Conservation (phyloP, 2,888 invertebrate species). For the Agrilus cyanescens region DNA sequence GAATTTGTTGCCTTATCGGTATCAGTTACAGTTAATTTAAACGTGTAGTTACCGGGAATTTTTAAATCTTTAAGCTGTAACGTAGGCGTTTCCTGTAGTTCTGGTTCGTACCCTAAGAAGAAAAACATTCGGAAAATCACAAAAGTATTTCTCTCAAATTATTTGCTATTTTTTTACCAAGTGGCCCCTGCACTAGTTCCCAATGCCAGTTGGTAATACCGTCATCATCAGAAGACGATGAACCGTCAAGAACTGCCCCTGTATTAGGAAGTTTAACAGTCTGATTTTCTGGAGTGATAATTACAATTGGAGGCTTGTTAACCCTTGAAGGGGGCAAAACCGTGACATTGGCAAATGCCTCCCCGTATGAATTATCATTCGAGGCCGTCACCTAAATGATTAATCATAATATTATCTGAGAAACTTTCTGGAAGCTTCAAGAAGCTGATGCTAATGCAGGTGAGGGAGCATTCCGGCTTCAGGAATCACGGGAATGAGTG, state of each 20-base stretch:
- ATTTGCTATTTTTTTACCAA: constrained; percentile 28
- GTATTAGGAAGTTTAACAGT: constrained; percentile 83
- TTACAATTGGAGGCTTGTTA: constrained; percentile 73
- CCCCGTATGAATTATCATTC: constrained; percentile 65
- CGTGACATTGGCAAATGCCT: constrained; percentile 79
- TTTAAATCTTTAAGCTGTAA: constrained; percentile 72
- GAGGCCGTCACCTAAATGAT: constrained; percentile 51
- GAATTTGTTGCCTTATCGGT: constrained; percentile 78
- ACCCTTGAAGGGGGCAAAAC: constrained; percentile 73
- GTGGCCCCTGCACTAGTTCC: constrained; percentile 82
- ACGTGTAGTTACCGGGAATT: constrained; percentile 81
- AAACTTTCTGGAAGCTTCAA: no score
- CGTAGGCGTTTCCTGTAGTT: constrained; percentile 66
- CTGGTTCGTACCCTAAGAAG: constrained; percentile 62
- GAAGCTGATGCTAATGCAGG: no score
- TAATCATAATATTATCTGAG: neutral
- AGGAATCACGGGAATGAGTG: no score
- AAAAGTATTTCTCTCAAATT: neutral
- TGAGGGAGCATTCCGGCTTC: no score
- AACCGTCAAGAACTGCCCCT: constrained; percentile 79
- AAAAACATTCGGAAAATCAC: constrained; percentile 21
- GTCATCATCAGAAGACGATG: constrained; percentile 56
- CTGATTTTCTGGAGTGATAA: constrained; percentile 76
- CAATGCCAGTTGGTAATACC: constrained; percentile 81
- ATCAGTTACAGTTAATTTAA: constrained; percentile 84